Evolutionary conservation across 2,888 invertebrate species (phyloP).

Genomic region (Cataglyphis altisquamis): DNA sequence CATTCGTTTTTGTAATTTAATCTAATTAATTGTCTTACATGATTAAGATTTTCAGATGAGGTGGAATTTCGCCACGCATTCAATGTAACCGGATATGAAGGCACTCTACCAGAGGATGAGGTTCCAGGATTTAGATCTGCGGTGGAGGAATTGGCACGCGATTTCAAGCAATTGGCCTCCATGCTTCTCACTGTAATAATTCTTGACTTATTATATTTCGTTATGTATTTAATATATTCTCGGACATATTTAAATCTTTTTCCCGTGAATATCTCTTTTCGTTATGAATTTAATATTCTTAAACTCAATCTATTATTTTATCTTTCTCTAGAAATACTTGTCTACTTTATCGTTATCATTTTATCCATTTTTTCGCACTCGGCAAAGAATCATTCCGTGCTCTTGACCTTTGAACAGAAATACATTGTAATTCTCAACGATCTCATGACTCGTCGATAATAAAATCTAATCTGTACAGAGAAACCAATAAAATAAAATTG

Average conservation of each 20-base stretch:
- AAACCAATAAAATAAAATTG: not conserved
- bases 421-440: not conserved
- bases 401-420: slow-evolving; percentile 8
- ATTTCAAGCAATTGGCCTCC: slow-evolving; percentile 90
- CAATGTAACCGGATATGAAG: slow-evolving; percentile 89
- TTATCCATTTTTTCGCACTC: not conserved
- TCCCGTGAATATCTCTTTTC: not conserved
- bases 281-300: not conserved
- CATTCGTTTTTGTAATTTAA: not conserved
- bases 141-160: slow-evolving; percentile 90
- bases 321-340: not conserved
- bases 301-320: not conserved
- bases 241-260: not conserved
- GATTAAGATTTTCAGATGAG: slow-evolving; percentile 75
- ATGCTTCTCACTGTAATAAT: slow-evolving; percentile 88
- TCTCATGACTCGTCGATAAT: not conserved
- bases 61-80: slow-evolving; percentile 91
- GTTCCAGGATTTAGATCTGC: slow-evolving; percentile 90
- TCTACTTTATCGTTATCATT: slow-evolving; percentile 7
- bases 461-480: not conserved
- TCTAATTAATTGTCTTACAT: not conserved
- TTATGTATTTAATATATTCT: not conserved
- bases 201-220: not conserved
- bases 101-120: slow-evolving; percentile 89
- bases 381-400: not conserved